These are phyloP conservation scores for Pogonus chalceus DNA, from an alignment of 1,140 invertebrate species.

Conservation along the genomic window DNA sequence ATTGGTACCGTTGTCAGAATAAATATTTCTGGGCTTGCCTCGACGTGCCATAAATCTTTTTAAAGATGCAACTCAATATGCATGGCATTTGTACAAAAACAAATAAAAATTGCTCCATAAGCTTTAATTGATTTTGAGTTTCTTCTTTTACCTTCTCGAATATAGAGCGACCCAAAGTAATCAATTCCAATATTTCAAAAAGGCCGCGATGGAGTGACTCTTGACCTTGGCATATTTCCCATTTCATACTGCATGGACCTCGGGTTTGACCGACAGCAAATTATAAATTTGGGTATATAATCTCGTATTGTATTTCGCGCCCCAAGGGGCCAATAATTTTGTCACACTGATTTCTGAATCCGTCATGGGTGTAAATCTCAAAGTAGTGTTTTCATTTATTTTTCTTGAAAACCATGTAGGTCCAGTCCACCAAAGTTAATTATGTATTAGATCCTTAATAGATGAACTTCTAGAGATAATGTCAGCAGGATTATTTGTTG, in stretches of 20 bases:
- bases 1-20: no score
- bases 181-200: no score
- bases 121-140: no score
- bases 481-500: no score
- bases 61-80: no score
- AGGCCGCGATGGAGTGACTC: no score
- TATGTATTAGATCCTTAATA: conserved; percentile 24
- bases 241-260: conserved; percentile 14
- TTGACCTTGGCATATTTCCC: conserved; percentile 22
- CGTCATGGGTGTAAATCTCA: background rate
- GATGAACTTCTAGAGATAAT: conserved; percentile 38
- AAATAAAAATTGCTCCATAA: no score
- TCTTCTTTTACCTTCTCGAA: no score
- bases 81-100: no score
- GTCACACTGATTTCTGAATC: background rate
- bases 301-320: conserved; percentile 14
- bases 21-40: no score
- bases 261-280: conserved; percentile 17
- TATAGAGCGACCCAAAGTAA: no score
- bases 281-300: conserved; percentile 1
- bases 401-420: conserved; percentile 11
- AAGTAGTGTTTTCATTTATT: background rate
- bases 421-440: conserved; percentile 28
- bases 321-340: conserved; percentile 22
- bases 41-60: no score